Evolutionary conservation across 2,113 vertebrate species (phyloP).

Genomic region (zebrafish (Danio rerio)): DNA sequence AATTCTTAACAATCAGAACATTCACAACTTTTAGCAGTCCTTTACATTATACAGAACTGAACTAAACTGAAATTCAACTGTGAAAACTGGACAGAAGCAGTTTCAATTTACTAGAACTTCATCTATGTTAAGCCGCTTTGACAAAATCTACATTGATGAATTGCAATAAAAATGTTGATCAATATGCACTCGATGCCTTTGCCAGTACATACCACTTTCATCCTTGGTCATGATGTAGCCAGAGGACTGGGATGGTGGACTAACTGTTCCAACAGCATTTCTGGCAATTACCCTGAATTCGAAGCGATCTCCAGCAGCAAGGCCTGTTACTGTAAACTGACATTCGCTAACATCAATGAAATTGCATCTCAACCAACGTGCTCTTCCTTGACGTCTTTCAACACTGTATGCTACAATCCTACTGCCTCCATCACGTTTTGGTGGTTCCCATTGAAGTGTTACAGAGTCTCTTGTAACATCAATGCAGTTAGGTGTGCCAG

Average conservation of each 20-base stretch:
- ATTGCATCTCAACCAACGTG: conserved; percentile 94
- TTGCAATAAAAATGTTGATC: background rate
- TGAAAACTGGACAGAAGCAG: too few relatives aligned
- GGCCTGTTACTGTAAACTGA: conserved; percentile 91
- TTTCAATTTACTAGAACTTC: too few relatives aligned
- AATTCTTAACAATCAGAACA: background rate
- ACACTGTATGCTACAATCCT: conserved; percentile 96
- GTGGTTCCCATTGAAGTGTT: conserved; percentile 92
- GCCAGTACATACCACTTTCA: conserved; percentile 85
- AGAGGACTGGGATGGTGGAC: conserved; percentile 96
- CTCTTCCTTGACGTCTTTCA: conserved; percentile 90
- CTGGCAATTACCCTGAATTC: conserved; percentile 97
- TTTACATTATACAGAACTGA: too few relatives aligned
- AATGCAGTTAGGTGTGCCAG: conserved; percentile 93
- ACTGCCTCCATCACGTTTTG: conserved; percentile 91
- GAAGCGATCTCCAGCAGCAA: conserved; percentile 90
- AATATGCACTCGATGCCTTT: conserved; percentile 5
- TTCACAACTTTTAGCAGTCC: too few relatives aligned
- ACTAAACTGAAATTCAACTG: too few relatives aligned
- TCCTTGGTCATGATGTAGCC: conserved; percentile 97
- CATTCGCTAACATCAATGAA: conserved; percentile 94
- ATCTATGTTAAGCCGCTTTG: too few relatives aligned
- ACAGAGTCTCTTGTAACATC: conserved; percentile 96
- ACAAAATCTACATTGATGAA: too few relatives aligned
- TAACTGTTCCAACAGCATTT: conserved; percentile 95